Conservation (phyloP, 2,888 invertebrate species). For the Acleris laterana region DNA sequence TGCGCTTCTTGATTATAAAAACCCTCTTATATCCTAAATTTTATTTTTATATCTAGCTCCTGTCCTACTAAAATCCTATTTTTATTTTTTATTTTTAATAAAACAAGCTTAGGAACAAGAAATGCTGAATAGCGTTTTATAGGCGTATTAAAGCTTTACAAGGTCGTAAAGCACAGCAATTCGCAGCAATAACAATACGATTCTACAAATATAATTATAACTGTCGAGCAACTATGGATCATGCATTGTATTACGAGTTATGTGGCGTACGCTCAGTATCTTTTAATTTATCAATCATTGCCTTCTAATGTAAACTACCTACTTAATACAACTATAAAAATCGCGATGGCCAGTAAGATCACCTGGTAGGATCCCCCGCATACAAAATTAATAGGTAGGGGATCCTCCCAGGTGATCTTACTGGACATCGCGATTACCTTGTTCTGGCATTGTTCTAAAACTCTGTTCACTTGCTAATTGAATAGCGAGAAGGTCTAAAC, state of each 20-base stretch:
- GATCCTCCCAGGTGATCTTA: too few relatives aligned
- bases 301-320: too few relatives aligned
- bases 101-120: constrained; percentile 23
- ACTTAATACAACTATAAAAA: too few relatives aligned
- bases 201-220: constrained; percentile 15
- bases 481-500: too few relatives aligned
- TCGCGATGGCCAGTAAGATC: too few relatives aligned
- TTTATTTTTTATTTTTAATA: constrained; percentile 45
- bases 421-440: too few relatives aligned
- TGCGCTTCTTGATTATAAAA: constrained; percentile 75
- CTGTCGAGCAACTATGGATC: neutral
- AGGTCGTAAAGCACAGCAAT: constrained; percentile 28
- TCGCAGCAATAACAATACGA: constrained; percentile 28
- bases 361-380: too few relatives aligned
- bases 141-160: constrained; percentile 29
- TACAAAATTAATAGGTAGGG: too few relatives aligned
- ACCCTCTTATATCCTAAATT: constrained; percentile 62
- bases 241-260: constrained; percentile 1
- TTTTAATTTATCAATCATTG: too few relatives aligned
- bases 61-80: constrained; percentile 62
- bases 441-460: too few relatives aligned
- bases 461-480: too few relatives aligned
- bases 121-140: constrained; percentile 24
- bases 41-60: constrained; percentile 59
- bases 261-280: too few relatives aligned